Percentiles rank a stretch among this genome's conserved stretches.
These are phyloP conservation scores for Drosophila nasuta DNA, from an alignment of 1,140 invertebrate species.

Conservation along the genomic window DNA sequence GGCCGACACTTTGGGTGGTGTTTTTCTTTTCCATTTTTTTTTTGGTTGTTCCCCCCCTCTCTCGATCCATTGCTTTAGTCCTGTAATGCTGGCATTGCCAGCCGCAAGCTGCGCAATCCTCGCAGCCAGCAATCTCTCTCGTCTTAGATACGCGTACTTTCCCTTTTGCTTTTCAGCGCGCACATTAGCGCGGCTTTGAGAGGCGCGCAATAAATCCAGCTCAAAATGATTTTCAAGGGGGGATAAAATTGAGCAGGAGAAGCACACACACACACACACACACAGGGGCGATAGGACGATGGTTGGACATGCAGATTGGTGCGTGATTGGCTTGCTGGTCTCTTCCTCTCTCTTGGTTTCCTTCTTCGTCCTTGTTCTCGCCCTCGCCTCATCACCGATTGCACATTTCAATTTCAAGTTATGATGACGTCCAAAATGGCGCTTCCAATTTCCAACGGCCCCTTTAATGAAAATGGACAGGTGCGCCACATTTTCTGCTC, in stretches of 20 bases:
- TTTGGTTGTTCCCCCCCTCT: no score
- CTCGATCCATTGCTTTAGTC: no score
- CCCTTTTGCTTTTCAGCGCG: constrained; percentile 59
- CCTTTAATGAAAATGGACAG: constrained; percentile 73
- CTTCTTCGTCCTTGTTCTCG: not conserved
- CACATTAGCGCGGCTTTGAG: constrained; percentile 73
- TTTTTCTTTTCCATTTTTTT: constrained; percentile 11
- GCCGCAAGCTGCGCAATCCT: not conserved
- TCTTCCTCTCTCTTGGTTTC: not conserved
- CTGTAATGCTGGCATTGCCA: not conserved
- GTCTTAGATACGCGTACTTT: constrained; percentile 7
- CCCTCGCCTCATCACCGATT: constrained; percentile 1
- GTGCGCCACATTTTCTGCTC: constrained; percentile 41
- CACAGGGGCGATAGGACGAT: not conserved
- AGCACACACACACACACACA: no score
- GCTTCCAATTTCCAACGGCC: constrained; percentile 57
- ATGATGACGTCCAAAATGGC: constrained; percentile 63
- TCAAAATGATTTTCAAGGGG: constrained; percentile 71
- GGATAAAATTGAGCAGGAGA: constrained; percentile 2
- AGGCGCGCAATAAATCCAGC: constrained; percentile 72
- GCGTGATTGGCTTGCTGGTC: constrained; percentile 62
- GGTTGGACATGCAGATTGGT: constrained; percentile 52
- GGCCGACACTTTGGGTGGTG: constrained; percentile 56
- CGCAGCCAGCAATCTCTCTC: not conserved
- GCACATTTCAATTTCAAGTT: constrained; percentile 75